Conservation (phyloP, 2,113 vertebrate genomes). For the Daboia siamensis region DNA sequence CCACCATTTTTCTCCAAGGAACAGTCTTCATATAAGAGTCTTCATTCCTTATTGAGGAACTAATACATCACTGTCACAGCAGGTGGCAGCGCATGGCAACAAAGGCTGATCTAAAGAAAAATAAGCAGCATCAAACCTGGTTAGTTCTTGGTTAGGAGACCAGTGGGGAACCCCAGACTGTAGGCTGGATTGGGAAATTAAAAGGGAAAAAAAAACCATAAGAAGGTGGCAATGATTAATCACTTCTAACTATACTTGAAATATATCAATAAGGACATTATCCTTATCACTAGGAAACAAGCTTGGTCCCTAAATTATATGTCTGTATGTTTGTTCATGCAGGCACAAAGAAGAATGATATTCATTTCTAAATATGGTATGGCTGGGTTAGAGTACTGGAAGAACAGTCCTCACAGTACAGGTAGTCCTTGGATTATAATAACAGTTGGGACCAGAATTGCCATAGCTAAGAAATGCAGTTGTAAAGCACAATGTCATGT, state of each 20-base stretch:
- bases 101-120: not conserved
- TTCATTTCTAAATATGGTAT: not conserved
- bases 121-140: not conserved
- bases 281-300: not conserved
- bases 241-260: not conserved
- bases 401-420: not conserved
- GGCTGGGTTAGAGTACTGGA: not conserved
- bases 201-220: not conserved
- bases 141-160: not conserved
- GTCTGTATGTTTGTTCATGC: not conserved
- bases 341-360: not conserved
- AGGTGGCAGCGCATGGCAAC: not conserved
- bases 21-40: not conserved
- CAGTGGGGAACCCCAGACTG: not conserved
- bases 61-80: not conserved
- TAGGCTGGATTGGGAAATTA: not conserved
- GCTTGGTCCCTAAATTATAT: not conserved
- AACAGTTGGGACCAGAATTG: not conserved
- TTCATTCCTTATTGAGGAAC: not conserved
- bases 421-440: not conserved
- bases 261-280: not conserved
- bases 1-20: not conserved
- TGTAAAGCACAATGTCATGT: not conserved
- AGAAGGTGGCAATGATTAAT: not conserved
- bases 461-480: not conserved